Percentiles rank a stretch among this genome's conserved stretches.
Evolutionary conservation across 2,113 vertebrate genomes (phyloP).

Genomic region (Octodon degus): DNA sequence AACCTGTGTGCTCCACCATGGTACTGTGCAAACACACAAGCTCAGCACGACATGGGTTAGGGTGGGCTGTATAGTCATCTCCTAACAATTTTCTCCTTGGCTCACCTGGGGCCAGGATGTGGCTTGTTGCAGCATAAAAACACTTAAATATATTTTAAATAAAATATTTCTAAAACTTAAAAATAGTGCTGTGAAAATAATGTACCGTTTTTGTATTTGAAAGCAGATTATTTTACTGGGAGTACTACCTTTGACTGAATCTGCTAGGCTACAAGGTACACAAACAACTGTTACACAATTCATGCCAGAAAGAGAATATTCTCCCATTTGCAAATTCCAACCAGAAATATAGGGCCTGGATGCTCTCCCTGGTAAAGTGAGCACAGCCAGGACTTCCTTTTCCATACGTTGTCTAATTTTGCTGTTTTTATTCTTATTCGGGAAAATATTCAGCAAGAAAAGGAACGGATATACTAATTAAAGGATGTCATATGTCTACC

Average conservation of each 20-base stretch:
- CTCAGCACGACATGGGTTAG: not conserved
- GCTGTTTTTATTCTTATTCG: constrained; percentile 37
- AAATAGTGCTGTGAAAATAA: not conserved
- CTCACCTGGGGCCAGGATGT: not conserved
- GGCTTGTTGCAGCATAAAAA: not conserved
- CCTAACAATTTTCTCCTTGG: not conserved
- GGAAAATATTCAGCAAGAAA: constrained; percentile 45
- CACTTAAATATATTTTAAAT: not conserved
- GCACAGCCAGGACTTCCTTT: constrained; percentile 48
- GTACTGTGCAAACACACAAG: not conserved
- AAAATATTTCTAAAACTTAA: not conserved
- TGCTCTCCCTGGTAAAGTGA: constrained; percentile 26
- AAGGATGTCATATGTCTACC: not conserved
- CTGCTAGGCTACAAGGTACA: constrained; percentile 1
- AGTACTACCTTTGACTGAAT: not conserved
- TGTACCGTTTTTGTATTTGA: not conserved
- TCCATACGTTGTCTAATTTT: not conserved
- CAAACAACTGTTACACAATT: not conserved
- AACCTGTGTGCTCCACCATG: not conserved
- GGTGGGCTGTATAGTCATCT: fast-evolving
- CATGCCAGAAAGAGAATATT: constrained; percentile 30
- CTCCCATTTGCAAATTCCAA: constrained; percentile 38
- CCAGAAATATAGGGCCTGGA: constrained; percentile 47
- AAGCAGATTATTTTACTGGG: not conserved
- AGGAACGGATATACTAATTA: constrained; percentile 23